phyloP scores from a whole-genome alignment of 2,888 invertebrate species.

The Drosophila barbarae region DNA sequence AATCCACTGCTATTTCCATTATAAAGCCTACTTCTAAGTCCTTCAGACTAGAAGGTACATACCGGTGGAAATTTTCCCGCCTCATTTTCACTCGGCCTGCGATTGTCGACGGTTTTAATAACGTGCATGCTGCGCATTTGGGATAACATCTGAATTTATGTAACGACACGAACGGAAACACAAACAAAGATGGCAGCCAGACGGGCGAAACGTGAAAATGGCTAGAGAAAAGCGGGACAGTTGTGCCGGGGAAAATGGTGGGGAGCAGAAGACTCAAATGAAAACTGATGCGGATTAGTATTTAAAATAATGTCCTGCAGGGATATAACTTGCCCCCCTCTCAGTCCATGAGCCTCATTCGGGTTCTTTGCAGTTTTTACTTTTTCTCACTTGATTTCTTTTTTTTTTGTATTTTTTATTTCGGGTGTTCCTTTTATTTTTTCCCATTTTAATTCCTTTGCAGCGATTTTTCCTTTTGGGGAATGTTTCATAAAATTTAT shows the following conservation, averaged over 20 bases:
- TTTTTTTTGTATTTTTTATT: constrained; percentile 19
- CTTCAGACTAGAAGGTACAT: background rate
- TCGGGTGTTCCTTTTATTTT: constrained; percentile 17
- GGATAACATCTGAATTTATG: constrained; percentile 77
- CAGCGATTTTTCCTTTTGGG: constrained; percentile 48
- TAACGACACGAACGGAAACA: constrained; percentile 50
- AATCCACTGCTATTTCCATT: background rate
- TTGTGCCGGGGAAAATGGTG: constrained; percentile 45
- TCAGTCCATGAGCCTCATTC: constrained; percentile 50
- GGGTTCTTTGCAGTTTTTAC: constrained; percentile 36
- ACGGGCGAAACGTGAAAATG: constrained; percentile 47
- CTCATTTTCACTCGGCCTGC: constrained; percentile 50
- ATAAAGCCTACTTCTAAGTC: background rate
- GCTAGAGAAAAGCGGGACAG: constrained; percentile 16
- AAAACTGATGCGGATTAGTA: constrained; percentile 79
- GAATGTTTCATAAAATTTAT: constrained; percentile 77
- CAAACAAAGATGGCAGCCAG: constrained; percentile 63
- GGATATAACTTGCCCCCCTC: constrained; percentile 74
- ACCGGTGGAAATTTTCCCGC: constrained; percentile 19
- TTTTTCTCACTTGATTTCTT: constrained; percentile 46
- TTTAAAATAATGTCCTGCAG: constrained; percentile 79
- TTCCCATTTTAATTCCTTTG: constrained; percentile 64
- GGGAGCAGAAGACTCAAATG: constrained; percentile 65
- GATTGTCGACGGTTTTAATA: constrained; percentile 62
- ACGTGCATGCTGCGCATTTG: constrained; percentile 72